Conservation (phyloP, 2,888 invertebrate genomes). For the Drymonia ruficornis region DNA sequence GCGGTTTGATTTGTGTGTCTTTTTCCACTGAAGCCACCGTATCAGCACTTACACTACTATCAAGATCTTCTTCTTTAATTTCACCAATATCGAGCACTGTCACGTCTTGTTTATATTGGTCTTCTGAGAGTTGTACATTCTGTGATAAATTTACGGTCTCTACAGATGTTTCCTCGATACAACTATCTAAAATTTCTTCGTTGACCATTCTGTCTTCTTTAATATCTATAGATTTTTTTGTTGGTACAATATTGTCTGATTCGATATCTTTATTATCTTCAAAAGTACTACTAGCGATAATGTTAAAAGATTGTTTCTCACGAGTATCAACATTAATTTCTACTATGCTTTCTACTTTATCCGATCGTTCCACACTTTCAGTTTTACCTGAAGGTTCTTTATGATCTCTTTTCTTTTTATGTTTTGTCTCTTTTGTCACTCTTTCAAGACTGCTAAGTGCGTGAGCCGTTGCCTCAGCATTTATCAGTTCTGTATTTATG, state of each 20-base stretch:
- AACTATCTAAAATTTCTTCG: background rate
- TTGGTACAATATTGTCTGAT: background rate
- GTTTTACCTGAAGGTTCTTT: conserved; percentile 30
- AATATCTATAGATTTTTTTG: background rate
- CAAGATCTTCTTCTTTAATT: background rate
- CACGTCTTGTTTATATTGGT: background rate
- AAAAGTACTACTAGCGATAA: background rate
- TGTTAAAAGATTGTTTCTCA: background rate
- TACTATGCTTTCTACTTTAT: background rate
- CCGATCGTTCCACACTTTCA: conserved; percentile 21
- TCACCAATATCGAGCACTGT: background rate
- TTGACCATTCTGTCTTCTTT: background rate
- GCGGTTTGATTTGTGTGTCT: background rate
- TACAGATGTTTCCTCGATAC: background rate
- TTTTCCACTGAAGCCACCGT: background rate
- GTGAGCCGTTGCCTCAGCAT: conserved; percentile 21
- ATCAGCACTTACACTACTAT: background rate
- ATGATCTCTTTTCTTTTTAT: conserved; percentile 42
- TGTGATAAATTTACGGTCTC: background rate
- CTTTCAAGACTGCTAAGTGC: conserved; percentile 10
- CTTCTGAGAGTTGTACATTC: background rate
- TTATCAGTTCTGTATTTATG: conserved; percentile 25
- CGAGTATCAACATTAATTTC: background rate
- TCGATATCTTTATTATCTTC: background rate
- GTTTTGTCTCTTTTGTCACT: conserved; percentile 29